Evolutionary conservation across 2,888 invertebrate genomes (phyloP), one percentile per base, ranked within the genome.

Genomic region (Liodrosophila aerea): DNA sequence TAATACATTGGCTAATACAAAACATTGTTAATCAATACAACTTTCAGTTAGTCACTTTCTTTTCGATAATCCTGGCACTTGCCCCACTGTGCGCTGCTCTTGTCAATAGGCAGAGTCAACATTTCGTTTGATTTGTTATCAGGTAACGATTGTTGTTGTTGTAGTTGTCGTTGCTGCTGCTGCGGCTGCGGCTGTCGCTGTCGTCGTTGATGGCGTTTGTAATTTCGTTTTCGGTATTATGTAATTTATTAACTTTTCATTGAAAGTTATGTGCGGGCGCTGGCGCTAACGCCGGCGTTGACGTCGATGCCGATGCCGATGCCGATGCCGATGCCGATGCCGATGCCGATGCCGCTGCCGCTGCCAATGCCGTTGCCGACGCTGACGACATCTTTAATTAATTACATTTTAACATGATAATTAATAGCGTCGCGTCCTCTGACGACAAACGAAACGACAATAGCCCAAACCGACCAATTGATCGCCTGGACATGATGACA

Each of bases 221-320:
- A 78, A 78, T 78, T 78, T 78, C 82, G 64, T 73, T 78, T 78
- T 82, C 73, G 78, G 78, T 56, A 83, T 83, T 81, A 81, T 68
- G 76, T 77, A 83, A 81, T 81, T 81, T 81, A 81, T 81, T 74
- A 81, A 81, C 83, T 80, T 83, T 81, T 83, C 83, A 83, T 83
- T 81, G 80, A 83, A 76, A 83, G 80, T 83, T 83, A 81, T 81
- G 80, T 80, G 80, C 76, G 61, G 69, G 60, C 69, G 65, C 59
- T 58, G 46, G 15, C 63, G 57, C n/a, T 66, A 63, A 34, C 60
- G 72, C 13, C 46, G 9, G n/a, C 41, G 8, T 15, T 16, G 16
- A 4, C 37, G 16, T 31, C 18, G 30, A 36, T 5, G 37, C 9
- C 15, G 16, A 13, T 2, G 16, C 15, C 15, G 37, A 33, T 12